Evolutionary conservation across 1,140 invertebrate genomes (phyloP).

Genomic region (Archivesica marissinica): DNA sequence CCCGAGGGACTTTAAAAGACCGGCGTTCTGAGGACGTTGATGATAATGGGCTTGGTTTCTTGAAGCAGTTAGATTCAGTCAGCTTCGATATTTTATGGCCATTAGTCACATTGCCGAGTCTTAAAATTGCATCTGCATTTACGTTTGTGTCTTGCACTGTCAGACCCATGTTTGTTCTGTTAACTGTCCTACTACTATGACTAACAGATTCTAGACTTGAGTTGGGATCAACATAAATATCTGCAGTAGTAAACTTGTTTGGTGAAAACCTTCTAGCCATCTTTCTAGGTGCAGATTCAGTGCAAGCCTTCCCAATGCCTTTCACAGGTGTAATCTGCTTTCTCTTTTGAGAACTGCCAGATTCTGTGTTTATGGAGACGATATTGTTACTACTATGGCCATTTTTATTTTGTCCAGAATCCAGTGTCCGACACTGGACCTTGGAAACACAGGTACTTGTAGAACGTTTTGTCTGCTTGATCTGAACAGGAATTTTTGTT

Average conservation of each 20-base stretch:
- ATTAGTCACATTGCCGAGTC: neutral
- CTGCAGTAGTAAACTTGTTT: conserved; percentile 12
- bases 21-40: neutral
- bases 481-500: neutral
- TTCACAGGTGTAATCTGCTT: conserved; percentile 50
- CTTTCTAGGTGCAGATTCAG: conserved; percentile 26
- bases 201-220: neutral
- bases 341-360: conserved; percentile 11
- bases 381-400: too few species aligned
- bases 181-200: neutral
- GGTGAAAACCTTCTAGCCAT: conserved; percentile 38
- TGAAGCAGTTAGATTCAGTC: neutral
- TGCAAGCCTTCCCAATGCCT: neutral
- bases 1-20: neutral
- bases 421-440: neutral
- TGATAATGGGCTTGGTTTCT: neutral
- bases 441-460: neutral
- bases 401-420: too few species aligned
- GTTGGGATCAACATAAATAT: conserved; percentile 58
- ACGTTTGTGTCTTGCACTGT: neutral
- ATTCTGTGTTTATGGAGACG: neutral
- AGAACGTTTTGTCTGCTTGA: neutral
- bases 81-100: neutral
- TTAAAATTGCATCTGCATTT: neutral
- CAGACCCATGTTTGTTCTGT: neutral